Evolutionary conservation across 2,888 invertebrate genomes (phyloP), one percentile per base, ranked within the genome.

Genomic region (Volucella bombylans): DNA sequence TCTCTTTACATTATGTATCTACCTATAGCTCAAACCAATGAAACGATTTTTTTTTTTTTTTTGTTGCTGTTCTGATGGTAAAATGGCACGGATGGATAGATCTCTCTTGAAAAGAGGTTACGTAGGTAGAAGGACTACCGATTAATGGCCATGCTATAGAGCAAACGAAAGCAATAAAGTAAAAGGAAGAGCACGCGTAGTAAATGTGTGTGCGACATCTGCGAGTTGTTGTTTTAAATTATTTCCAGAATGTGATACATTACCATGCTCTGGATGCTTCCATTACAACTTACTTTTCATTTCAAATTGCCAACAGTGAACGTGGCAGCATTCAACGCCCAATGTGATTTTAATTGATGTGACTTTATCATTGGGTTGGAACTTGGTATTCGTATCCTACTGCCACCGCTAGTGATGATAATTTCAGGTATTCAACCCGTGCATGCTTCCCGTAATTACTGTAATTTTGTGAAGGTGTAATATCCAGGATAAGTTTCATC

Each of bases 291-390:
- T 31, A 31, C 31, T 31, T 31, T 31, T 6, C 31, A 31, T 31
- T 31, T 31, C 31, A 31, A 31, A 31, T 31, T 31, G 31, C 31
- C 6, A 6, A 31, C 2, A 1, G 6, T 31, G 31, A 31, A 31
- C 31, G 31, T 31, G 23, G 3, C 61, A 18, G 45, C 10, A 8
- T 14, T 14, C 39, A n/a, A 15, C 38, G 14, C 50, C 57, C 65
- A 82, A 78, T 82, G 78, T 68, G 64, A 73, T 73, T 79, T 68
- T 73, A 82, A 82, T 82, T 72, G 77, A 82, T 68, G 73, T 59
- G 59, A 69, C 79, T 74, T 54, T 57, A 79, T 82, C 68, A 73
- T 69, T 23, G 64, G 10, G 8, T 43, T 61, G 52, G 59, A 54
- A 74, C 49, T 31, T 31, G 31, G 31, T 31, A 31, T 31, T 6